Conservation (phyloP, 2,888 invertebrate species). For the Troilus luridus region DNA sequence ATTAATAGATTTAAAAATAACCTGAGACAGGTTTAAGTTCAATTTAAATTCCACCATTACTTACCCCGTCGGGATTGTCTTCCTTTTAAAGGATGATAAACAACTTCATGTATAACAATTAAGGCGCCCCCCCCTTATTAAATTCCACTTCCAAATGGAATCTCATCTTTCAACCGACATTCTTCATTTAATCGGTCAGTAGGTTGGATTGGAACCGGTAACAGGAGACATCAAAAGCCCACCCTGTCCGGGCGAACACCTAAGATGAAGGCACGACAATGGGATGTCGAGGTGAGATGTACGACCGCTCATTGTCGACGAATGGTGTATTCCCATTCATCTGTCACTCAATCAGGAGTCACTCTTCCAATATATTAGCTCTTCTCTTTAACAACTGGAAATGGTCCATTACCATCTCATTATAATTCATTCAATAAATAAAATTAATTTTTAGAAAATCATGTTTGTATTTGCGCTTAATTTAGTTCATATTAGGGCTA, state of each 20-base stretch:
- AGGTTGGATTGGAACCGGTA: neutral
- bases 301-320: neutral
- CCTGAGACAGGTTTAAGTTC: neutral
- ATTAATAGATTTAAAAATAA: conserved; percentile 29
- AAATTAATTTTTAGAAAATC: neutral
- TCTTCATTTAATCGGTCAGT: conserved; percentile 30
- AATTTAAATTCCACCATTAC: neutral
- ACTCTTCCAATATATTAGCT: neutral
- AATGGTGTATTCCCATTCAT: neutral
- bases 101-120: conserved; percentile 26
- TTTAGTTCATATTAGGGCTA: no score
- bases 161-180: neutral
- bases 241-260: neutral
- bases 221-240: conserved; percentile 3
- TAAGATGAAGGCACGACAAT: neutral
- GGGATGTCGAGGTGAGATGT: neutral
- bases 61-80: neutral
- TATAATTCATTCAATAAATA: neutral
- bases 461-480: no score
- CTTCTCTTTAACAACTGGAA: neutral
- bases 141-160: neutral
- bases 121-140: neutral
- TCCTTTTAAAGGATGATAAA: neutral
- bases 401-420: neutral
- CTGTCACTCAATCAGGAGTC: neutral